Percentiles rank a stretch among this genome's conserved stretches.
These are phyloP conservation scores for Drosophila pectinifera DNA, from an alignment of 1,140 invertebrate genomes.

Conservation along the genomic window DNA sequence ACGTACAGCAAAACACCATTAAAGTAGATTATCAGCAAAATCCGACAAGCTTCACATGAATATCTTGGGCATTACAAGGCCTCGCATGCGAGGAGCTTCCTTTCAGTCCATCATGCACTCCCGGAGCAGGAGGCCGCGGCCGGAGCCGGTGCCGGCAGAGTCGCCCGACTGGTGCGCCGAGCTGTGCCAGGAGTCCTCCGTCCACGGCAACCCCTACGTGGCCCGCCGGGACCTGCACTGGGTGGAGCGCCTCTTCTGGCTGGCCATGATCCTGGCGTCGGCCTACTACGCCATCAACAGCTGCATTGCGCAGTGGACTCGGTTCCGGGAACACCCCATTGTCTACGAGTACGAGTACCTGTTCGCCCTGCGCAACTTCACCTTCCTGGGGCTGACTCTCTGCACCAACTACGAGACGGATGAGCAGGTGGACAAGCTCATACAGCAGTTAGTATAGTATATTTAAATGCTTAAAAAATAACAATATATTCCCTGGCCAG, in stretches of 20 bases:
- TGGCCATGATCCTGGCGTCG: slow-evolving; percentile 42
- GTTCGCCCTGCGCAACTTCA: slow-evolving; percentile 60
- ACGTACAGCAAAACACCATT: slow-evolving; percentile 45
- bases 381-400: slow-evolving; percentile 66
- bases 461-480: too few relatives aligned
- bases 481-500: too few relatives aligned
- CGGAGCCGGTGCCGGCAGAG: background rate
- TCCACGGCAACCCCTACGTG: slow-evolving; percentile 74
- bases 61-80: background rate
- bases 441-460: too few relatives aligned
- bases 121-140: background rate
- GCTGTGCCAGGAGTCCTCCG: slow-evolving; percentile 54
- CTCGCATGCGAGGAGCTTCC: slow-evolving; percentile 15
- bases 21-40: slow-evolving; percentile 15
- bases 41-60: slow-evolving; percentile 1
- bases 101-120: slow-evolving; percentile 33
- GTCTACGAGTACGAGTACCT: slow-evolving; percentile 77
- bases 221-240: slow-evolving; percentile 68
- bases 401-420: slow-evolving; percentile 55
- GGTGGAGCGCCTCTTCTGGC: slow-evolving; percentile 72
- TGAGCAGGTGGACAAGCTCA: slow-evolving; percentile 37
- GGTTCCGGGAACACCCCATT: slow-evolving; percentile 74
- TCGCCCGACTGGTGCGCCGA: slow-evolving; percentile 47
- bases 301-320: slow-evolving; percentile 65
- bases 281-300: slow-evolving; percentile 64